Base-by-base conservation (phyloP, 2,888 invertebrate genomes). In the Eulithis prunata region DNA sequence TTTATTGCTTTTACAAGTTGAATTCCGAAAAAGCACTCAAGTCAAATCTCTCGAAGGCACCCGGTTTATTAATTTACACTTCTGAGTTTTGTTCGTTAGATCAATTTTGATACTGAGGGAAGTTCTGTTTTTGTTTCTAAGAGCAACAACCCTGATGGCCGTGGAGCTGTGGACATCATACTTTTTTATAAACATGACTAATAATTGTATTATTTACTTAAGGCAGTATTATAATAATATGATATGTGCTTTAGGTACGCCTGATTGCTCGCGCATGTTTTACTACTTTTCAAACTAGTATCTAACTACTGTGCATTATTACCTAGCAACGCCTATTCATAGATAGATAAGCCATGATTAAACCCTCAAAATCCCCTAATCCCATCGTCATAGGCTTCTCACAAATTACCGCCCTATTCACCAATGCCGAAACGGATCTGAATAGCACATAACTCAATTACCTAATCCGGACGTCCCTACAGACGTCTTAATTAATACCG, bases 401-500 rank as follows among this genome's bases (percentile, higher is more conserved):
- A 47, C 54, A 52, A 66, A 62, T 62, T 58, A 55, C 49, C 45
- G 51, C 55, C 56, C 64, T 62, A 56, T 62, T 64, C 58, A 64
- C 13, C 12, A 58, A 54, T 54, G 54, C 64, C 41, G 63, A 49
- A 49, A 66, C 56, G 57, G 67, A 56, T 70, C 68, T 71, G 73
- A 77, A 71, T 73, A 71, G 64, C 68, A 69, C 68, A 71, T 75
- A 73, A 78, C 76, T 66, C 74, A 72, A 77, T 78, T 75, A 75
- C 70, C 55, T 72, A 69, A 75, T 73, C 76, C 56, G 54, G 36
- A 65, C 62, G 69, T 69, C 69, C 62, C 66, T 68, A 67, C 68
- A 68, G 72, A 67, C 64, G 71, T 71, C 74, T 73, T 75, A 71
- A 78, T 81, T 76, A 77, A 76, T 71, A 73, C 71, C 54, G 62